Evolutionary conservation across 2,888 invertebrate species (phyloP), one percentile per base, ranked within the genome.

Genomic region (Lissocephala sabroskyi): DNA sequence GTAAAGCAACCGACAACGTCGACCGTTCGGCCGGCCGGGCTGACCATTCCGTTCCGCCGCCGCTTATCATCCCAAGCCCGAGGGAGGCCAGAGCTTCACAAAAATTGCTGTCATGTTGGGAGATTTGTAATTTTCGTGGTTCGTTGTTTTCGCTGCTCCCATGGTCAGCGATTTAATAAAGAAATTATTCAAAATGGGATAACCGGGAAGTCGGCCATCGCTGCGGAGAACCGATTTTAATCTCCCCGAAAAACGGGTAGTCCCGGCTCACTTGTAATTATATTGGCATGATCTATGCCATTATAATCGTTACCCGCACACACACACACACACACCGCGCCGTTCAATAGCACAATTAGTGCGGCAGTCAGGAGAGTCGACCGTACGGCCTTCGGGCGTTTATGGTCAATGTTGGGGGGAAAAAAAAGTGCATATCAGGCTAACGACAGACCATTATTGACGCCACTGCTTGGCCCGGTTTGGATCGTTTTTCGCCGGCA

Each of bases 241-340:
- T n/a, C n/a, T n/a, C n/a, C n/a, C n/a, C n/a, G n/a, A 35, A 35
- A 35, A 35, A 23, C 16, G 35, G 13, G 35, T 16, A 16, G 14
- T 35, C 35, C 14, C 16, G 35, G 14, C 35, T 35, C 16, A 16
- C 35, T 5, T 35, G 16, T 75, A 75, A 70, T 78, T 78, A 70
- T 70, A 70, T 70, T 75, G 66, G 67, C 76, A 78, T 70, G 68
- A 70, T 77, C 68, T 71, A 71, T 70, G 78, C 66, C 76, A 77
- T 70, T 62, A 65, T 41, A 52, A 49, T 49, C 48, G 49, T 45
- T 64, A 67, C 57, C 51, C 52, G 63, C 64, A 53, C 49, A 51
- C 52, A 58, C 54, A 62, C 40, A 58, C 55, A 62, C 11, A 44
- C 16, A 39, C 11, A n/a, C 16, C 17, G n/a, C n/a, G n/a, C n/a